A percentile compares a stretch with the other conserved stretches of the same genome.
Evolutionary conservation across 2,888 invertebrate species (phyloP).

Genomic region (Drosophila borealis): DNA sequence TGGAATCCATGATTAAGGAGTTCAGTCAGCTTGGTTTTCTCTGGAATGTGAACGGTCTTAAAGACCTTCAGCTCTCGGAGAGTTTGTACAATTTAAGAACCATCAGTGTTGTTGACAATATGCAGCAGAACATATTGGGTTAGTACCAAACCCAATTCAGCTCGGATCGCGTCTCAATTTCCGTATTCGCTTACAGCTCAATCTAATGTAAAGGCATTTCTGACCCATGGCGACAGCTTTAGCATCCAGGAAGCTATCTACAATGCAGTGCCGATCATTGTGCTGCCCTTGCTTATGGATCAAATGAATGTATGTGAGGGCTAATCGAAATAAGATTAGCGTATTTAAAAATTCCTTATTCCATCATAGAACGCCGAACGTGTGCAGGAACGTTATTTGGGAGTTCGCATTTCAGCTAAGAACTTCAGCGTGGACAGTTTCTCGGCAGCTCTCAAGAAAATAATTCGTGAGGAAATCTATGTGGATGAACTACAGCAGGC

Average conservation of each 20-base stretch:
- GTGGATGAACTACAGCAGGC: slow-evolving; percentile 23
- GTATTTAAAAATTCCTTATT: not conserved
- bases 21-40: slow-evolving; percentile 81
- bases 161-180: not conserved
- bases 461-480: slow-evolving; percentile 29
- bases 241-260: slow-evolving; percentile 78
- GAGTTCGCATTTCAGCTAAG: slow-evolving; percentile 31
- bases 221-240: slow-evolving; percentile 81
- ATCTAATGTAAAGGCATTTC: slow-evolving; percentile 70
- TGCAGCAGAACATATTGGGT: slow-evolving; percentile 77
- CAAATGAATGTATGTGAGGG: slow-evolving; percentile 67
- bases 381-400: slow-evolving; percentile 51
- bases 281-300: slow-evolving; percentile 78
- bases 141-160: not conserved
- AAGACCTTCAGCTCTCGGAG: slow-evolving; percentile 17
- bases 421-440: slow-evolving; percentile 23
- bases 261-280: slow-evolving; percentile 80
- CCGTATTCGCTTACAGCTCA: slow-evolving; percentile 51
- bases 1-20: slow-evolving; percentile 71
- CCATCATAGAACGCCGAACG: slow-evolving; percentile 61
- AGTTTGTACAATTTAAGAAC: slow-evolving; percentile 63
- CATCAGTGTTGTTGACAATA: slow-evolving; percentile 21
- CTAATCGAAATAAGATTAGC: not conserved
- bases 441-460: slow-evolving; percentile 16
- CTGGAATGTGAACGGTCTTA: slow-evolving; percentile 80